phyloP scores from a whole-genome alignment of 2,113 vertebrate species.

The Gracilinanus agilis region DNA sequence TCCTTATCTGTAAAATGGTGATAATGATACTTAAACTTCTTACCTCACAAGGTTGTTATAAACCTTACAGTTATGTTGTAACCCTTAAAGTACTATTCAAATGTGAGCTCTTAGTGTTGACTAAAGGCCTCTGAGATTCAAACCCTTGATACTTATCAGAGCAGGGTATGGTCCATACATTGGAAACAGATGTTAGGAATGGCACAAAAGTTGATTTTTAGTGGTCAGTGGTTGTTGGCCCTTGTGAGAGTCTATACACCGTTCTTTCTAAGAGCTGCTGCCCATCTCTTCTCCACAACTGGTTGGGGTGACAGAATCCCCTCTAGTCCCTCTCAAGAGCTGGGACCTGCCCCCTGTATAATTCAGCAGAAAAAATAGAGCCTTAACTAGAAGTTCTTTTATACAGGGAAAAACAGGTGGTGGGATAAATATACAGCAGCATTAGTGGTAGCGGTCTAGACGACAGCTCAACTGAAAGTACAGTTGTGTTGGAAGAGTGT shows the following conservation, averaged over 20 bases:
- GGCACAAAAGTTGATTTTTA: background rate
- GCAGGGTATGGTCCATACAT: background rate
- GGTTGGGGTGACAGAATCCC: background rate
- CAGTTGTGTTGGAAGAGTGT: background rate
- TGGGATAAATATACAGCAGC: background rate
- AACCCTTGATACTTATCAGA: background rate
- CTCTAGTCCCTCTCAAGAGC: background rate
- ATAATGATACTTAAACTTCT: background rate
- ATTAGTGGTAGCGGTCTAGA: background rate
- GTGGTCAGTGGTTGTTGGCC: background rate
- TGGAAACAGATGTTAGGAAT: background rate
- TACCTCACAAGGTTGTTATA: background rate
- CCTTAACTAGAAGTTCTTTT: background rate
- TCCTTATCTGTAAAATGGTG: background rate
- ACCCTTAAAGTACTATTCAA: background rate
- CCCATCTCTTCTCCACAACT: background rate
- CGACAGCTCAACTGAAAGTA: background rate
- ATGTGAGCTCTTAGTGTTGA: background rate
- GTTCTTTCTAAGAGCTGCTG: background rate
- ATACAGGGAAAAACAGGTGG: background rate
- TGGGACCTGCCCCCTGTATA: background rate
- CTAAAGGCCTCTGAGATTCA: background rate
- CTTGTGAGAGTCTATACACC: background rate
- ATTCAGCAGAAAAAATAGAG: background rate
- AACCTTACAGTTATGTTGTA: background rate